Evolutionary conservation across 2,888 invertebrate genomes (phyloP), one percentile per base, ranked within the genome.

Genomic region (Trichogramma dendrolimi): DNA sequence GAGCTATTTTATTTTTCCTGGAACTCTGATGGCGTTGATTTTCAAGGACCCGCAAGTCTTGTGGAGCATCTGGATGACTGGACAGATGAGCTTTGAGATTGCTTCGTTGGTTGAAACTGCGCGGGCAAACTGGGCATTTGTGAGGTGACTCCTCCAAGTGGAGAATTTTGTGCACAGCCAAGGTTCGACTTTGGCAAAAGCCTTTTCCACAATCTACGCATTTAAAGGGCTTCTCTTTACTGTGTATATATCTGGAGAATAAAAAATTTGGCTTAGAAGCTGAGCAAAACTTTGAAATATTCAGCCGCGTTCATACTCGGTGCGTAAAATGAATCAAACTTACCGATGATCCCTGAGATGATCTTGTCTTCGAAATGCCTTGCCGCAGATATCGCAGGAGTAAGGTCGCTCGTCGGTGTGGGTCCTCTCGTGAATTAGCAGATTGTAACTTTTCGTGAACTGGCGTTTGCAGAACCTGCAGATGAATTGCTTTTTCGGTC

Each of bases 321-420:
- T 11, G 58, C 4, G 8, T 6, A 14, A 43, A 27, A 38, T n/a
- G 11, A 10, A 4, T 7, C 5, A 27, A 8, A 78, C 86, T 84
- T 82, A 93, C 94, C 94, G 89, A 82, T 94, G 94, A 81, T 94
- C 94, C 78, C 94, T 83, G 61, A 94, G 84, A 81, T 94, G 94
- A 81, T 98, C 98, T 81, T 98, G 98, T 76, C 98, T 85, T 71
- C 98, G 85, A 82, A 98, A 98, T 4, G 96, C 95, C 80, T 98
- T 98, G 64, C 94, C 92, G 80, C 98, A 98, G 73, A 97, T 94
- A 81, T 98, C 97, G 82, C 98, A 98, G 48, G 94, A 92, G 79
- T 96, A 98, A 0, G 97, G 97, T 64, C 97, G 83, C 80, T 98
- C 97, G 76, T 97, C 96, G 3, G 97, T 98, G 79, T 98, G 97